Percentiles rank a stretch among this genome's conserved stretches.
Conservation (phyloP, 2,888 invertebrate species). For the Anorthoa munda region DNA sequence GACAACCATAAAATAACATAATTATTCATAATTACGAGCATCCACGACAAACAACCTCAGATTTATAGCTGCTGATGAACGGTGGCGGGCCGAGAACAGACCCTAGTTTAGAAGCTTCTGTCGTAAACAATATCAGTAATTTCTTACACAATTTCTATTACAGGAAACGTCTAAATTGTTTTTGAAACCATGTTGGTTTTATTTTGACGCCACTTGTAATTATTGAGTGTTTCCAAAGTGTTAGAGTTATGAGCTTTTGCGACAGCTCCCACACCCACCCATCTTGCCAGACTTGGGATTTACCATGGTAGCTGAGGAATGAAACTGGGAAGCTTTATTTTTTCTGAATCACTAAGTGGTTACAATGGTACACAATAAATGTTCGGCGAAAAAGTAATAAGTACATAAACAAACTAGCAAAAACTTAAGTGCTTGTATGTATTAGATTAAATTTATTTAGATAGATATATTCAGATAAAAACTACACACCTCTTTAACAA, state of each 20-base stretch:
- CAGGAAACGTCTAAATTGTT: conserved; percentile 32
- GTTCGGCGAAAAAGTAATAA: not conserved
- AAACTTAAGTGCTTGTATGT: not conserved
- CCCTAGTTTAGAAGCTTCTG: conserved; percentile 65
- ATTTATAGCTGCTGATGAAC: conserved; percentile 83
- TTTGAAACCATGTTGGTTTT: conserved; percentile 22
- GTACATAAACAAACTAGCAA: not conserved
- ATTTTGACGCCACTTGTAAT: conserved; percentile 18
- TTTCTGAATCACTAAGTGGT: not conserved
- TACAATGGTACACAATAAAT: not conserved
- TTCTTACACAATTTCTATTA: conserved; percentile 35
- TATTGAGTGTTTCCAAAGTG: not conserved
- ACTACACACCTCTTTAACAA: not conserved
- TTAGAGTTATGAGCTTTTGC: not conserved
- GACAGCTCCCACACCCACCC: not conserved
- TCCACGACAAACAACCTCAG: conserved; percentile 82
- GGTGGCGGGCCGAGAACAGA: conserved; percentile 70
- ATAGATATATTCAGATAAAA: conserved; percentile 4
- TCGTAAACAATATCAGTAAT: conserved; percentile 56
- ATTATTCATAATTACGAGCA: conserved; percentile 85
- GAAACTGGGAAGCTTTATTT: not conserved
- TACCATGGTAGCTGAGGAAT: not conserved
- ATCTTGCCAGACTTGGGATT: not conserved
- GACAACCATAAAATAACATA: conserved; percentile 83
- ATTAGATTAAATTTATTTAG: no score